These are phyloP conservation scores for Sebastes reedi DNA, from an alignment of 2,797 vertebrate species.

Conservation along the genomic window DNA sequence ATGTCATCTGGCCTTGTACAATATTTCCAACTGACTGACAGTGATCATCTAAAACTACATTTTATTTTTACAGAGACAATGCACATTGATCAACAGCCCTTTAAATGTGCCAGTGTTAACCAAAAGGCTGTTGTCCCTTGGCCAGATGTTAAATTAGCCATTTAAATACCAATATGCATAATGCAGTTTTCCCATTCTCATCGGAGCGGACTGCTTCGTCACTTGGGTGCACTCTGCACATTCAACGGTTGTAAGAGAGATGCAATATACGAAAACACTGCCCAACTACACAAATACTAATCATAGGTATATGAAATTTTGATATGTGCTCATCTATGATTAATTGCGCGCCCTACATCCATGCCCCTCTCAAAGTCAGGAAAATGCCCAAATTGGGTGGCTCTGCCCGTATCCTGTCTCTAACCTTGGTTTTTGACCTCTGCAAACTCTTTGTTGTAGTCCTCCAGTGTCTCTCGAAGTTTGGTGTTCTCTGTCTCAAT, in stretches of 20 bases:
- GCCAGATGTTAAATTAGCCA: background rate
- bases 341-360: constrained; percentile 1
- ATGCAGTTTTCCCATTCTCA: background rate
- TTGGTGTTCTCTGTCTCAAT: constrained; percentile 99
- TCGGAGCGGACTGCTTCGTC: background rate
- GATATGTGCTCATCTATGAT: constrained; percentile 6
- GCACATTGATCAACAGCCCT: background rate
- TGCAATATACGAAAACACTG: background rate
- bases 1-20: background rate
- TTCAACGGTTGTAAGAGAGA: background rate
- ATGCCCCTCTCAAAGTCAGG: constrained; percentile 34
- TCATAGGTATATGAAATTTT: background rate
- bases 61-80: background rate
- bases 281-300: background rate
- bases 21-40: background rate
- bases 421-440: constrained; percentile 99
- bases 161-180: background rate
- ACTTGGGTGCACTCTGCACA: background rate
- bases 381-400: background rate
- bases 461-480: constrained; percentile 97
- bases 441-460: constrained; percentile 98
- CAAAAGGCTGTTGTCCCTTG: background rate
- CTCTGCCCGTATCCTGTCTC: constrained; percentile 34
- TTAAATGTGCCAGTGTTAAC: background rate
- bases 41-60: background rate